Evolutionary conservation across 2,888 invertebrate species (phyloP), one percentile per base, ranked within the genome.

Genomic region (Eucera pruinosa): DNA sequence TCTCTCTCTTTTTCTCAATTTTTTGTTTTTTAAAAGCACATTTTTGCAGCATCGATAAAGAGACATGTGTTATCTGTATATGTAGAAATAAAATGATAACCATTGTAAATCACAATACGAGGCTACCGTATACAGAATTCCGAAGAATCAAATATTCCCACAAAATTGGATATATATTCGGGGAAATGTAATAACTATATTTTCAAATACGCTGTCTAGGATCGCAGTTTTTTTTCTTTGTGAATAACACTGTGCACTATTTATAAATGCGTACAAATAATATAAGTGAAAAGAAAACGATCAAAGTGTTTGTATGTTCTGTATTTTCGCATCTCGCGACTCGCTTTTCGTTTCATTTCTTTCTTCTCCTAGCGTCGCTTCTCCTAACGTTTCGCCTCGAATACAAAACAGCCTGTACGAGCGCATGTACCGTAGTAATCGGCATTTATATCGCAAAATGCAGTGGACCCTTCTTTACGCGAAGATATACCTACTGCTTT

Each of bases 41-140:
- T 43, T 61, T 60, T 71, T 69, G 64, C 61, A 71, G 20, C 57
- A 54, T 78, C 18, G 27, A 71, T 66, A 33, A 64, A 50, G 58
- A 66, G 58, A 71, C 68, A 60, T 78, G 66, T 82, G 77, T 76
- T 71, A 62, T 81, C 75, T 79, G 79, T 77, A 74, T n/a, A 78
- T 79, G 66, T 85, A 85, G 79, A 81, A 79, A 79, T 85, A 83
- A 83, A 85, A 18, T n/a, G 27, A 68, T 65, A 66, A n/a, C 69
- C 50, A 71, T 47, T 72, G 69, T 64, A 72, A 64, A 52, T 79
- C 58, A 61, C 36, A 60, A n/a, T 48, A 55, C 45, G 23, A 66
- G 36, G 60, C 52, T 52, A 39, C 6, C 43, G 36, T 57, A n/a
- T n/a, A 60, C n/a, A 52, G 43, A 54, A 23, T 47, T 69, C n/a